phyloP scores from a whole-genome alignment of 2,113 vertebrate genomes.

The Theristicus caerulescens region DNA sequence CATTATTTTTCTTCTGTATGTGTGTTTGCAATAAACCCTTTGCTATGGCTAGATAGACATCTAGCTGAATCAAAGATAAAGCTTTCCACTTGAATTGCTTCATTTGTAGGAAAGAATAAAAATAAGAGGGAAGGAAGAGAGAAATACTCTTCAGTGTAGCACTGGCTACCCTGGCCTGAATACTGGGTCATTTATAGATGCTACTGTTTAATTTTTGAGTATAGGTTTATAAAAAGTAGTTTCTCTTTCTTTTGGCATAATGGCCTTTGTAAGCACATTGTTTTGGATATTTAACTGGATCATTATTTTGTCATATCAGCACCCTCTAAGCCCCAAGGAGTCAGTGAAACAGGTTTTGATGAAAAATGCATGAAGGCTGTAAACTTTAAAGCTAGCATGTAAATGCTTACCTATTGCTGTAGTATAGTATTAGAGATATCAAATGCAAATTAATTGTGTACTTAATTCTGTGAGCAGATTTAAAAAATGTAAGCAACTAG shows the following conservation, averaged over 20 bases:
- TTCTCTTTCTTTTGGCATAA: neutral
- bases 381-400: neutral
- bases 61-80: neutral
- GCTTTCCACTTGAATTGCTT: neutral
- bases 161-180: neutral
- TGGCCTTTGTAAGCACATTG: neutral
- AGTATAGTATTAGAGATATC: neutral
- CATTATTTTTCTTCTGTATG: neutral
- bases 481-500: neutral
- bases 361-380: neutral
- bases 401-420: neutral
- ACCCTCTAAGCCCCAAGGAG: neutral
- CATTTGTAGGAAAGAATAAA: neutral
- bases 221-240: neutral
- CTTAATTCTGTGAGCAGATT: neutral
- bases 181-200: neutral
- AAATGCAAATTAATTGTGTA: neutral
- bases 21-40: neutral
- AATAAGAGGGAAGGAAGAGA: neutral
- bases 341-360: neutral
- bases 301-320: neutral
- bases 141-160: neutral
- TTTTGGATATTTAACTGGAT: neutral
- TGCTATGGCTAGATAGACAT: neutral
- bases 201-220: neutral